Evolutionary conservation across 2,888 invertebrate genomes (phyloP), one percentile per base, ranked within the genome.

Genomic region (Panorpa germanica): DNA sequence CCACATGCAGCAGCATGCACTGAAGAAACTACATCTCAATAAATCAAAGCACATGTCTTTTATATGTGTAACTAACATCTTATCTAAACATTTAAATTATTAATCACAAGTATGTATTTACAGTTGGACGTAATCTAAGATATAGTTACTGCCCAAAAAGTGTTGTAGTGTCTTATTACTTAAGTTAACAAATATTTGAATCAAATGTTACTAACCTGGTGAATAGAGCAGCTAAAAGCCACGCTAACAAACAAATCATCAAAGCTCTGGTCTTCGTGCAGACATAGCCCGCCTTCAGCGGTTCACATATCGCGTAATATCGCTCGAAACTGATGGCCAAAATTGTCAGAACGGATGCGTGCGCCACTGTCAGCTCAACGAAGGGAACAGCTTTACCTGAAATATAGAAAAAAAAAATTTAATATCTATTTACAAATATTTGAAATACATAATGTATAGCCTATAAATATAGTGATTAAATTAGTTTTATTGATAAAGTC

Each of bases 251-350:
- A 47, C 83, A 83, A 42, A 86, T 81, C 36, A 78, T 60, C 12
- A 80, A 69, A 1, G 85, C 85, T 31, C 83, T 60, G 7, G 82
- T 70, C 54, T 82, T 83, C 18, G 85, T 86, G 52, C 85, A 86
- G 29, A 85, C 80, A 54, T 83, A 85, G 35, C 83, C 82, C 4
- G 85, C 88, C 42, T 81, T 71, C 31, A 91, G 59, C 0, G 90
- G 90, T 49, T 86, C 80, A 53, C 90, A 90, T 49, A 91, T 88
- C 39, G 90, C 90, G 55, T 78, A 77, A 57, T 78, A 82, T 33
- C 81, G 65, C 54, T 91, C 90, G 52, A 90, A 83, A 47, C 85
- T 85, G 53, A 91, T 91, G 34, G 88, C 90, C 45, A 91, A 57
- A 45, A 91, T 90, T 20, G 90, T 91, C 31, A 91, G 61, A 3